phyloP scores from a whole-genome alignment of 2,888 invertebrate species.

The Oscheius sp. region DNA sequence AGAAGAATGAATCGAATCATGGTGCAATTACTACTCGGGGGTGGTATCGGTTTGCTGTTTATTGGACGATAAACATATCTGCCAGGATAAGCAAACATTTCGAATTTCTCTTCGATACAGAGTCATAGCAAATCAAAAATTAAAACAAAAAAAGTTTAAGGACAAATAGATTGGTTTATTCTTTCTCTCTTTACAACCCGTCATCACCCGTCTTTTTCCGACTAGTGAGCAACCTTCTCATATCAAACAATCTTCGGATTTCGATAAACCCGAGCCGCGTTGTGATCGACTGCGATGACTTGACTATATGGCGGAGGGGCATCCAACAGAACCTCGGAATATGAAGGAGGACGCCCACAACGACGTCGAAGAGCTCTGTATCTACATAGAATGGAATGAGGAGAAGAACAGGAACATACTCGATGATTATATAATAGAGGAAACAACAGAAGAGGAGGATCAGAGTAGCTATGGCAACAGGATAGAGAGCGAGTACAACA shows the following conservation, averaged over 20 bases:
- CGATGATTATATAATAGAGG: slow-evolving; percentile 19
- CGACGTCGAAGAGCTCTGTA: slow-evolving; percentile 14
- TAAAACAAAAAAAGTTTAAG: neutral
- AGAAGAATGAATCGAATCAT: neutral
- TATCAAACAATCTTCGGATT: slow-evolving; percentile 20
- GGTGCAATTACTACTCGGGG: neutral
- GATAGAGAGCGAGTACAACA: slow-evolving; percentile 14
- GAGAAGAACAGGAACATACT: neutral
- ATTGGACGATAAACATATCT: neutral
- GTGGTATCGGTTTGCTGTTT: neutral
- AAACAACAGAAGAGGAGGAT: slow-evolving; percentile 21
- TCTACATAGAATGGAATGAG: neutral
- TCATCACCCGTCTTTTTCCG: neutral
- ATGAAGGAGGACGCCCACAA: slow-evolving; percentile 13
- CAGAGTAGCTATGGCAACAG: slow-evolving; percentile 13
- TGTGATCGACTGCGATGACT: slow-evolving; percentile 12
- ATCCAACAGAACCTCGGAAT: slow-evolving; percentile 20
- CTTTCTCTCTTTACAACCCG: neutral
- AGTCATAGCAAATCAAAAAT: neutral
- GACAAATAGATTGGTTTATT: no score
- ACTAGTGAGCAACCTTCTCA: neutral
- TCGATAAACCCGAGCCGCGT: slow-evolving; percentile 10
- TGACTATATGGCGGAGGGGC: slow-evolving; percentile 21
- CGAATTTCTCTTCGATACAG: neutral
- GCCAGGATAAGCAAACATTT: no score